Percentiles rank a stretch among this genome's conserved stretches.
phyloP scores from a whole-genome alignment of 2,797 vertebrate genomes.

The Pyrocephalus nanus region DNA sequence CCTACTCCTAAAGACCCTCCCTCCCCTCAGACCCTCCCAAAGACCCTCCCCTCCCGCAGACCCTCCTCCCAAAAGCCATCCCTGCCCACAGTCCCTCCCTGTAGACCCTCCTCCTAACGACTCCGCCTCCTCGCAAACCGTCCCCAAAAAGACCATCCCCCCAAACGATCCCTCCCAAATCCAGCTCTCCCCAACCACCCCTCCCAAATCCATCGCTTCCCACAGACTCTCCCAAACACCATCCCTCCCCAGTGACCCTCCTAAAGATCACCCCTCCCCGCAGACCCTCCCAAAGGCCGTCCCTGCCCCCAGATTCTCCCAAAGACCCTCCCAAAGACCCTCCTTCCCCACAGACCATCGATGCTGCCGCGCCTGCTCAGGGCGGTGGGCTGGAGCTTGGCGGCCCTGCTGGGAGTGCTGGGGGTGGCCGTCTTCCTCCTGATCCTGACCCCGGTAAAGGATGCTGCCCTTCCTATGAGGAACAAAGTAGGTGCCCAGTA shows the following conservation, averaged over 20 bases:
- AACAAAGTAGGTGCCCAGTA: constrained; percentile 29
- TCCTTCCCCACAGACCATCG: neutral
- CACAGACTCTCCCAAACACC: neutral
- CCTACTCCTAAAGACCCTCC: neutral
- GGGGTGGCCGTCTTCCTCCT: constrained; percentile 24
- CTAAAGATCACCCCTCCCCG: neutral
- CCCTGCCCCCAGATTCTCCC: neutral
- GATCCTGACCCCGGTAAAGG: neutral
- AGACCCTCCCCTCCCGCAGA: neutral
- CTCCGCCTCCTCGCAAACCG: neutral
- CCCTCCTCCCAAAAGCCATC: neutral
- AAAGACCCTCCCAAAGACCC: neutral
- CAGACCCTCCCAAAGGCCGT: neutral
- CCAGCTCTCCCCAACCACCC: neutral
- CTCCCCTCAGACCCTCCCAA: no score
- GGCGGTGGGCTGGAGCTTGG: neutral
- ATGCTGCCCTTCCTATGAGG: neutral
- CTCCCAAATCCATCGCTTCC: neutral
- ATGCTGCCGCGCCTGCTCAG: neutral
- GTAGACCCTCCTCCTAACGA: neutral
- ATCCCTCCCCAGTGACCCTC: neutral
- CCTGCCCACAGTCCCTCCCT: neutral
- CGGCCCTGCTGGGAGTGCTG: neutral
- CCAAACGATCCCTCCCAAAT: no score
- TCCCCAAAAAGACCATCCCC: neutral